Conservation (phyloP, 2,113 vertebrate species). For the Tragelaphus imberbis region DNA sequence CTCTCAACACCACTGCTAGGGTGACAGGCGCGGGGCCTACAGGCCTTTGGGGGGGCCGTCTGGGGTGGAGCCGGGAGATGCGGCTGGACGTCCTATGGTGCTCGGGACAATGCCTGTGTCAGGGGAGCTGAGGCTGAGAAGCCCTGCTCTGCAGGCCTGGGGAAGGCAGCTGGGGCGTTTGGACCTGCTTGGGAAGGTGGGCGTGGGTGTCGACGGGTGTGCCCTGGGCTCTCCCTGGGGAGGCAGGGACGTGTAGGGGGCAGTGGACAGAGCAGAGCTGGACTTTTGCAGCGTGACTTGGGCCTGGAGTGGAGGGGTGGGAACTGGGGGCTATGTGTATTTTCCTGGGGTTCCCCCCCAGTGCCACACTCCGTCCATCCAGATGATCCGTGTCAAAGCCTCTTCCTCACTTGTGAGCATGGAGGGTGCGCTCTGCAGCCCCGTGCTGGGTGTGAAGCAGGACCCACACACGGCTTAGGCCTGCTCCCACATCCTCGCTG, state of each 20-base stretch:
- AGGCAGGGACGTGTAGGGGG: neutral
- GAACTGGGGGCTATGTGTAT: fast-evolving
- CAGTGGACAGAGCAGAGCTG: fast-evolving
- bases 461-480: fast-evolving
- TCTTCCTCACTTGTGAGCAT: neutral
- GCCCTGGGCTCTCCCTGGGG: too few relatives aligned
- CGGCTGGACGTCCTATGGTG: neutral
- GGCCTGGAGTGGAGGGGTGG: fast-evolving
- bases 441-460: neutral
- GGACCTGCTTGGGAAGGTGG: neutral
- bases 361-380: fast-evolving
- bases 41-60: neutral
- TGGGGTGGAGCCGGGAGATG: neutral
- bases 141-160: neutral
- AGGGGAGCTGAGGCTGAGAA: neutral
- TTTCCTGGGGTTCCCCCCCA: fast-evolving
- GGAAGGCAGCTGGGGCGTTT: neutral
- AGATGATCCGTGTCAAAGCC: neutral
- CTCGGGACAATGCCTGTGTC: fast-evolving
- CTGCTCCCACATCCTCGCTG: neutral
- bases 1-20: neutral
- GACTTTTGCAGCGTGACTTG: neutral
- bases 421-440: neutral
- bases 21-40: neutral
- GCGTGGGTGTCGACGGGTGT: fast-evolving